Percentiles rank a stretch among this genome's conserved stretches.
phyloP scores from a whole-genome alignment of 64 coral and sea anemone species.

The Hydrozoanthus tunicans region DNA sequence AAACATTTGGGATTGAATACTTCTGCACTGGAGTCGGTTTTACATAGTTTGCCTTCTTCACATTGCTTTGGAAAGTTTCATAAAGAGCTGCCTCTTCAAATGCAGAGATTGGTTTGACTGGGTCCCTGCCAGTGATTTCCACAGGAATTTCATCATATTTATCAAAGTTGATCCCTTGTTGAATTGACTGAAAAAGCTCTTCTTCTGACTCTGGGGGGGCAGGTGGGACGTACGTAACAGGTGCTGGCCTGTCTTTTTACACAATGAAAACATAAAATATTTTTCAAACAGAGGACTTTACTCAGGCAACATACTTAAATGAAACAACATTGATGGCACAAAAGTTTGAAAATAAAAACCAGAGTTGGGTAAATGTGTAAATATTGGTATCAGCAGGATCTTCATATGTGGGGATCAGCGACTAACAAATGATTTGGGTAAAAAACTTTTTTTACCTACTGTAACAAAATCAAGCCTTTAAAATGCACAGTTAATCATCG shows the following conservation, averaged over 20 bases:
- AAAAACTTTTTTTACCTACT: no score
- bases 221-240: slow-evolving; percentile 90
- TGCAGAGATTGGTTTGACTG: slow-evolving; percentile 57
- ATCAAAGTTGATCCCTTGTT: slow-evolving; percentile 97
- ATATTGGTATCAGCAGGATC: no score
- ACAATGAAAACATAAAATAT: slow-evolving; percentile 1
- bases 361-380: no score
- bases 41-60: slow-evolving; percentile 73
- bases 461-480: no score
- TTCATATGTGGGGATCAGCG: no score
- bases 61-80: slow-evolving; percentile 75
- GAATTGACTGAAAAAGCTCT: slow-evolving; percentile 85
- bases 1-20: slow-evolving; percentile 81
- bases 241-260: slow-evolving; percentile 74
- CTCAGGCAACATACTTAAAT: no score
- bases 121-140: slow-evolving; percentile 81
- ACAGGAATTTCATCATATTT: slow-evolving; percentile 97
- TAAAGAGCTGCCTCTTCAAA: slow-evolving; percentile 74
- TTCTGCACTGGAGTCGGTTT: slow-evolving; percentile 98
- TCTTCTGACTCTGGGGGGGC: slow-evolving; percentile 86
- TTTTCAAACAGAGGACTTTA: neutral
- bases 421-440: no score
- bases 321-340: no score
- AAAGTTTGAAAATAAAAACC: no score
- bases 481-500: no score